Evolutionary conservation across 2,888 invertebrate genomes (phyloP).

Genomic region (Agrotis exclamationis): DNA sequence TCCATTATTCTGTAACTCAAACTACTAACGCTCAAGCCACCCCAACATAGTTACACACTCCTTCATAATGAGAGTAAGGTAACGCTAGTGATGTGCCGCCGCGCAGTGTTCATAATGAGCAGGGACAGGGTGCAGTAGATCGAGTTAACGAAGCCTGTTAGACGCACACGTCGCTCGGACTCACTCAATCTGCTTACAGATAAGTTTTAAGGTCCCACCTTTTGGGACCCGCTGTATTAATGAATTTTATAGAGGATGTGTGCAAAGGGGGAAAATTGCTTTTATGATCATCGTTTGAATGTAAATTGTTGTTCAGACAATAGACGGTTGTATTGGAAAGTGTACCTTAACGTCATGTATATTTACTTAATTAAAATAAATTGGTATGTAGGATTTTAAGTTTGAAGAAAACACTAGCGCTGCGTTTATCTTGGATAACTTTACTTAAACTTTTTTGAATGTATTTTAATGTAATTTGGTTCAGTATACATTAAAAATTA

Average conservation of each 20-base stretch:
- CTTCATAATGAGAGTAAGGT: constrained; percentile 48
- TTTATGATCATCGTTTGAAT: constrained; percentile 37
- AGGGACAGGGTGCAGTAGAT: constrained; percentile 69
- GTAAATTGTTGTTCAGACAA: constrained; percentile 30
- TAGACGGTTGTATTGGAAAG: neutral
- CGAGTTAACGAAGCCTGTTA: constrained; percentile 81
- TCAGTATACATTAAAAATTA: no score
- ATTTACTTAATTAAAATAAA: constrained; percentile 14
- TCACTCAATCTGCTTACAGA: constrained; percentile 77
- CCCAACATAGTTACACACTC: constrained; percentile 6
- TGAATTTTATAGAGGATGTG: constrained; percentile 36
- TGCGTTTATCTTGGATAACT: neutral
- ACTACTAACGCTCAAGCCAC: neutral
- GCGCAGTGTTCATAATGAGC: constrained; percentile 60
- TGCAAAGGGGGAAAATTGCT: constrained; percentile 34
- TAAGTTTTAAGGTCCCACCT: constrained; percentile 66
- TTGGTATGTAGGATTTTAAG: no score
- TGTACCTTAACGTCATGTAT: neutral
- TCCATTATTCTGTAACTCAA: neutral
- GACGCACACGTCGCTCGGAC: constrained; percentile 68
- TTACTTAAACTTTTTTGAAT: neutral
- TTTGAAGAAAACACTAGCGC: neutral
- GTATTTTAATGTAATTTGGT: no score
- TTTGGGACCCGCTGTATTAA: constrained; percentile 13
- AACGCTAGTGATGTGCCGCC: constrained; percentile 55